phyloP scores from a whole-genome alignment of 2,113 vertebrate genomes.

The Xyrauchen texanus region DNA sequence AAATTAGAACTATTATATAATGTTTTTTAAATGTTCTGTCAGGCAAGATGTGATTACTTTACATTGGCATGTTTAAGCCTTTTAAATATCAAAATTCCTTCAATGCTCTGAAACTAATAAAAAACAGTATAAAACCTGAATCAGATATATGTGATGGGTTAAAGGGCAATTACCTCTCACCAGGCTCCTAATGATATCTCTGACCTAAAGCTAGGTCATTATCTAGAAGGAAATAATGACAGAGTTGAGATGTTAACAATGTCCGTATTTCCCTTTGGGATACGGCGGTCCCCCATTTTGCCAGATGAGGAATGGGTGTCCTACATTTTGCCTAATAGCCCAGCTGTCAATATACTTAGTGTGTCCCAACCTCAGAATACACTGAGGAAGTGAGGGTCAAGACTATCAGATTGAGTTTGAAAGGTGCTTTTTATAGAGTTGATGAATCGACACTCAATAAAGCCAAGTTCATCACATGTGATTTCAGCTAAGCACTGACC shows the following conservation, averaged over 20 bases:
- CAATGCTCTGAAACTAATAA: not conserved
- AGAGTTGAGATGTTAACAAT: constrained; percentile 52
- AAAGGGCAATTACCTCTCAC: constrained; percentile 19
- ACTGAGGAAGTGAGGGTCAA: constrained; percentile 16
- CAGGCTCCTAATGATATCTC: constrained; percentile 47
- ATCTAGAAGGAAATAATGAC: constrained; percentile 56
- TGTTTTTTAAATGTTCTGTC: not conserved
- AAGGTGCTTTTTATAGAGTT: constrained; percentile 46
- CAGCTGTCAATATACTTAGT: constrained; percentile 32
- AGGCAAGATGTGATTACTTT: not conserved
- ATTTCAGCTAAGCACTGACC: not conserved
- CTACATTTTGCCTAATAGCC: constrained; percentile 33
- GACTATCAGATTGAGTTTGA: constrained; percentile 49
- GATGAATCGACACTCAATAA: constrained; percentile 55
- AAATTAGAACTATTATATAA: not conserved
- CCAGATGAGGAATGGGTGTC: constrained; percentile 35
- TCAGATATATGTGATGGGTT: constrained; percentile 34
- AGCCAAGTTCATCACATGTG: not conserved
- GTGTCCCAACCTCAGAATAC: constrained; percentile 37
- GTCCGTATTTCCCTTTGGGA: constrained; percentile 50
- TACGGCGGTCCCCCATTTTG: constrained; percentile 52
- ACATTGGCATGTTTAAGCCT: not conserved
- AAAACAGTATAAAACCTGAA: not conserved
- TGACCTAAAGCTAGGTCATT: constrained; percentile 37
- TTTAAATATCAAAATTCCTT: not conserved